Conservation (phyloP, 2,888 invertebrate species). For the Tholera decimalis region DNA sequence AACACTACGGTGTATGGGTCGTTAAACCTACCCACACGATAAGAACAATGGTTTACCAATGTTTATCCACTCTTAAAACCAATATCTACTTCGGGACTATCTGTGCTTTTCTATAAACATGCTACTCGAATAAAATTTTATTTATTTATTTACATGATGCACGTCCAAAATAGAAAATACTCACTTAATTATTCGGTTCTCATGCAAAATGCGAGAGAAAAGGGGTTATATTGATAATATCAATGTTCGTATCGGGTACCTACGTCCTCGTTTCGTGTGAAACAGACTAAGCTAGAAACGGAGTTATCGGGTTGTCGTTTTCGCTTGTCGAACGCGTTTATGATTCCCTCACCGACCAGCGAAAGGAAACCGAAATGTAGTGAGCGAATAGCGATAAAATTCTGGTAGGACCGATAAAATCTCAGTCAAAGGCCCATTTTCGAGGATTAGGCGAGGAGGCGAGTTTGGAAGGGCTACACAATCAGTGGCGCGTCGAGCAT, state of each 20-base stretch:
- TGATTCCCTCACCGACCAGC: constrained; percentile 71
- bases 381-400: constrained; percentile 49
- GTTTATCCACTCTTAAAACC: no score
- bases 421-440: constrained; percentile 62
- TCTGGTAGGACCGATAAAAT: constrained; percentile 67
- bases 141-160: no score
- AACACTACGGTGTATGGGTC: no score
- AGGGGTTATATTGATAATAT: constrained; percentile 55
- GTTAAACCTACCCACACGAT: no score
- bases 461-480: constrained; percentile 63
- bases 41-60: no score
- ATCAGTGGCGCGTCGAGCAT: constrained; percentile 55
- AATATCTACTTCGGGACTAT: no score
- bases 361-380: constrained; percentile 65
- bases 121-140: no score
- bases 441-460: constrained; percentile 63
- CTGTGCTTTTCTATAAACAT: no score
- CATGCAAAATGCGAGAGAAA: constrained; percentile 47
- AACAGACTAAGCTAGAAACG: constrained; percentile 52
- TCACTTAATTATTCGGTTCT: constrained; percentile 17
- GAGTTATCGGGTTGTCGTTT: constrained; percentile 74
- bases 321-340: constrained; percentile 70
- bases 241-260: constrained; percentile 44
- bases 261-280: constrained; percentile 26
- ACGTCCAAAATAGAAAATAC: constrained; percentile 19